Evolutionary conservation across 2,113 vertebrate genomes (phyloP), one percentile per base, ranked within the genome.

Genomic region (Hyla sarda): DNA sequence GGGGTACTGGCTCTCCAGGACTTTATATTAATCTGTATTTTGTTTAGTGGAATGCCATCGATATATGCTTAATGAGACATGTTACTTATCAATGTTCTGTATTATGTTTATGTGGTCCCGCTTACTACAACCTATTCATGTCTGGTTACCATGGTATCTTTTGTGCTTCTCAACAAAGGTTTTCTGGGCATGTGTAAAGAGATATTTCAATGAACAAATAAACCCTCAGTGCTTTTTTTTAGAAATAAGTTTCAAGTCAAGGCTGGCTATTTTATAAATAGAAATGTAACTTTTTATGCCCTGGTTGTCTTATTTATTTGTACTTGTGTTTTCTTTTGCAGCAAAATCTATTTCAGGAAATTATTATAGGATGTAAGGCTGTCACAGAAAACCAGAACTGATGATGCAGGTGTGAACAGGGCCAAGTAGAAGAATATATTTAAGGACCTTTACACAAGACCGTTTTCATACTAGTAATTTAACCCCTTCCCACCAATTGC

Each of bases 141-240:
- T 32, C 50, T 23, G 50, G 75, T 78, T 78, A 54, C 16, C 30
- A 50, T 75, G 71, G 37, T 73, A 41, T 45, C 73, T 56, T 34
- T 78, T 78, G 28, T 78, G 32, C 50, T 19, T 0, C 3, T 32
- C 8, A 34, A 78, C 28, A 56, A 78, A 56, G 28, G n/a, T 50
- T 78, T 74, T 45, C 4, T 23, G 30, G 34, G 25, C 4, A 19
- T 23, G 11, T 5, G 75, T 78, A 56, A 37, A 47, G 1, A 5
- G 75, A 56, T 56, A 56, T 78, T 47, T 47, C 72, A 76, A 76
- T 76, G 45, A 30, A 76, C 73, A 76, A 52, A n/a, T 6, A 47
- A 37, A 17, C 47, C 65, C 17, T 69, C 30, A 34, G 65, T 69
- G 30, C 16, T 65, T 28, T 65, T 65, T 65, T 28, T 65, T 65